phyloP scores from a whole-genome alignment of 1,140 invertebrate genomes.

The Drosophila pandora region DNA sequence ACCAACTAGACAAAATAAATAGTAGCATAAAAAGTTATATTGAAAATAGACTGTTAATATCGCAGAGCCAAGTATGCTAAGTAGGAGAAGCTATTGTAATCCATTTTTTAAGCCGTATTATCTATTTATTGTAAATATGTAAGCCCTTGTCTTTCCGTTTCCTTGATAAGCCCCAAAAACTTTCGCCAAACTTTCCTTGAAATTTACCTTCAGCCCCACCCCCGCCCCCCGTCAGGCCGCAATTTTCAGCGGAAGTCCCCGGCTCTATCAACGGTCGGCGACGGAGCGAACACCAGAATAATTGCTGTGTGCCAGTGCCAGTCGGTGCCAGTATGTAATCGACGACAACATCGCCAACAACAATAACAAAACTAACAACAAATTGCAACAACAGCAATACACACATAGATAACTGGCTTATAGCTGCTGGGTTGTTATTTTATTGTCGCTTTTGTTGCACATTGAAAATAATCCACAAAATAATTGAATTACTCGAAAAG shows the following conservation, averaged over 20 bases:
- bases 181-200: slow-evolving; percentile 45
- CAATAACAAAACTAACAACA: slow-evolving; percentile 52
- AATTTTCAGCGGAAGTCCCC: slow-evolving; percentile 53
- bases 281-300: slow-evolving; percentile 47
- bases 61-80: too few relatives aligned
- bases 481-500: slow-evolving; percentile 74
- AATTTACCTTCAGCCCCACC: slow-evolving; percentile 14
- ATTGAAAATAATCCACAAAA: slow-evolving; percentile 82
- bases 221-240: background rate
- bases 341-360: slow-evolving; percentile 57
- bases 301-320: slow-evolving; percentile 64
- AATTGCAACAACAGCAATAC: slow-evolving; percentile 45
- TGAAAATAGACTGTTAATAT: too few relatives aligned
- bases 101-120: background rate
- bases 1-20: too few relatives aligned
- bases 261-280: slow-evolving; percentile 63
- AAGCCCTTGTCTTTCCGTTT: slow-evolving; percentile 4
- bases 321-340: slow-evolving; percentile 73
- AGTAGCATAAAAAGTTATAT: too few relatives aligned
- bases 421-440: slow-evolving; percentile 63
- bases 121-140: background rate
- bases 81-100: background rate
- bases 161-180: background rate
- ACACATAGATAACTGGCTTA: slow-evolving; percentile 55
- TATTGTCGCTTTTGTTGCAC: slow-evolving; percentile 79